These are phyloP conservation scores for Aviceda subcristata DNA, from an alignment of 2,113 vertebrate genomes.

Conservation along the genomic window DNA sequence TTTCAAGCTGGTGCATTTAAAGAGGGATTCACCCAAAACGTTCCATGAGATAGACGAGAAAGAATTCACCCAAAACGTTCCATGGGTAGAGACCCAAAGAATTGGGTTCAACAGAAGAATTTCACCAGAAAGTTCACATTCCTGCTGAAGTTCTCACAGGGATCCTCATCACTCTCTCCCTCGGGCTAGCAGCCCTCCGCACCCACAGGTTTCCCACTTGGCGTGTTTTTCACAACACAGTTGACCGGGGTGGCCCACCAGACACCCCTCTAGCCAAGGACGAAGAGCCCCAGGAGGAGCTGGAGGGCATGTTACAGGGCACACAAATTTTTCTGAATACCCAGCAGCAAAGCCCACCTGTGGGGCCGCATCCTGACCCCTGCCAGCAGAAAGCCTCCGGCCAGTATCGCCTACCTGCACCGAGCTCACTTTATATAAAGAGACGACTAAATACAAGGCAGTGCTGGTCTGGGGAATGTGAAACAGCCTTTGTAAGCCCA, in stretches of 20 bases:
- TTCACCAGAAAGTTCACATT: not conserved
- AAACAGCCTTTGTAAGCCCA: not conserved
- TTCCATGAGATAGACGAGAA: not conserved
- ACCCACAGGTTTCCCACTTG: not conserved
- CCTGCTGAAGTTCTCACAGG: fast-evolving
- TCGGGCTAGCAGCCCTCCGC: not conserved
- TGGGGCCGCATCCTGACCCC: not conserved
- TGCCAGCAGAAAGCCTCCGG: not conserved
- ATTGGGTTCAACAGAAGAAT: not conserved
- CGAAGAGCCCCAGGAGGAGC: not conserved
- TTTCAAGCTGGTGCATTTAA: not conserved
- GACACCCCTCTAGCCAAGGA: not conserved
- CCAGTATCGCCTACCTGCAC: fast-evolving
- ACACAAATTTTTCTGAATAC: fast-evolving
- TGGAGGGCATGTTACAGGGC: not conserved
- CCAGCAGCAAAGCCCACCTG: not conserved
- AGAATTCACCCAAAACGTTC: not conserved
- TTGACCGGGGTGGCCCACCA: not conserved
- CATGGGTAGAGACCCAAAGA: fast-evolving
- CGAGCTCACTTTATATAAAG: not conserved
- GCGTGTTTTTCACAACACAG: too few species aligned
- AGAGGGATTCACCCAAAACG: not conserved
- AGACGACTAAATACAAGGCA: not conserved
- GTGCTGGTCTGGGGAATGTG: not conserved
- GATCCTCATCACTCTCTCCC: not conserved